phyloP scores from a whole-genome alignment of 1,140 invertebrate genomes.

The Drosophila trapezifrons region DNA sequence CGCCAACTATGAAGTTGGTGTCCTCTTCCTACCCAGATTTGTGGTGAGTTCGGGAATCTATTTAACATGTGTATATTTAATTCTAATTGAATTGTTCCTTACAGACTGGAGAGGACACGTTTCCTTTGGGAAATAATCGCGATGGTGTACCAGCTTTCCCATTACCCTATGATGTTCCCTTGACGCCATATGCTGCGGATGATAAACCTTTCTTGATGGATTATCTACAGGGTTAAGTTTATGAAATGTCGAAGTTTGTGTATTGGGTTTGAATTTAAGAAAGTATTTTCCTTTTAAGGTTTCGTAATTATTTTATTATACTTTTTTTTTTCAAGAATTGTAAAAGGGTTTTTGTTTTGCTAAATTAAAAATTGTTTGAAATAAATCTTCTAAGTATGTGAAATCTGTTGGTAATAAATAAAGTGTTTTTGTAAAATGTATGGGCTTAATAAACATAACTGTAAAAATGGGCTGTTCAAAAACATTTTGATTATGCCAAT shows the following conservation, averaged over 20 bases:
- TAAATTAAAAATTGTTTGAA: no score
- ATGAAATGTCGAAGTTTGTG: background rate
- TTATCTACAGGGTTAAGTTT: constrained; percentile 63
- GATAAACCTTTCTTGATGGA: constrained; percentile 87
- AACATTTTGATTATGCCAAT: no score
- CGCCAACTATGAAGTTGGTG: constrained; percentile 95
- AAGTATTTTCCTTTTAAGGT: background rate
- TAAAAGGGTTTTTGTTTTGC: no score
- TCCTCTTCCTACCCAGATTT: constrained; percentile 94
- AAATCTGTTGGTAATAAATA: no score
- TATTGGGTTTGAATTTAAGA: background rate
- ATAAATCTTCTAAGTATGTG: no score
- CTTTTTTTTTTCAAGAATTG: background rate
- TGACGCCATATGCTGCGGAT: constrained; percentile 86
- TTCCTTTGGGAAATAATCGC: constrained; percentile 81
- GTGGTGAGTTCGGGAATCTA: constrained; percentile 87
- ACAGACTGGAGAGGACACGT: constrained; percentile 80
- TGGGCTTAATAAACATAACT: no score
- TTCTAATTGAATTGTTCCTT: background rate
- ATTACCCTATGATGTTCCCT: constrained; percentile 92
- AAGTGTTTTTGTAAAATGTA: no score
- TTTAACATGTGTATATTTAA: no score
- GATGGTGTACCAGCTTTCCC: constrained; percentile 86
- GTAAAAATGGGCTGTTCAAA: no score
- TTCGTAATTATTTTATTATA: background rate